Evolutionary conservation across 1,140 invertebrate species (phyloP), one percentile per base, ranked within the genome.

Genomic region (Eumeta japonica): DNA sequence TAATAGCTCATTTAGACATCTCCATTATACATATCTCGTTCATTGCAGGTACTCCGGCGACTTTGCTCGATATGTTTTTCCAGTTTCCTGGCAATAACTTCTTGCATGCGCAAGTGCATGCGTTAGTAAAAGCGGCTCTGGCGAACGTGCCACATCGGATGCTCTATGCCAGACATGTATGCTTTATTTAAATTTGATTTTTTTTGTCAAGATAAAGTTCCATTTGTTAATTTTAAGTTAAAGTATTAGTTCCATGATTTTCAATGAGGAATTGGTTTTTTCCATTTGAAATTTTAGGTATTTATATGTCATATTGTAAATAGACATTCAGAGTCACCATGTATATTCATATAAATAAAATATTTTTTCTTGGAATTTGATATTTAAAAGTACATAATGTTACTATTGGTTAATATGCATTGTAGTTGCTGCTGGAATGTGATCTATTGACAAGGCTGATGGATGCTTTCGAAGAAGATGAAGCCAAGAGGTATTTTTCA

Each of bases 61-160:
- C 76, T 50, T 74, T 87, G 31, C 63, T 92, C 79, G 86, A 92
- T 76, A 76, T 93, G 68, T 88, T 90, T 79, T 90, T 92, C 67
- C 79, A 81, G 58, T 91, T 87, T 77, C 78, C 81, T 17, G 86
- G 88, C 82, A 94, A 94, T 77, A 94, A 92, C 77, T 93, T 94
- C 74, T 76, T 94, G 47, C 92, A 94, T 73, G 86, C 86, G 39
- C 86, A 91, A 78, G 86, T 92, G 32, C 83, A 86, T 66, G 80
- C 83, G 60, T 84, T 85, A 56, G 75, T 93, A 37, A 72, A 77
- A 35, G 79, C 83, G 67, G 84, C 88, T 46, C 76, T 90, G 24
- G 36, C 37, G 33, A 63, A 65, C 45, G 15, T 33, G 3, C 30
- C 39, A 2, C 55, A 58, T 49, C 51, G 52, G 20, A 46, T 48